Percentiles rank a stretch among this genome's conserved stretches.
These are phyloP conservation scores for Agrotis segetum DNA, from an alignment of 2,888 invertebrate species.

Conservation along the genomic window DNA sequence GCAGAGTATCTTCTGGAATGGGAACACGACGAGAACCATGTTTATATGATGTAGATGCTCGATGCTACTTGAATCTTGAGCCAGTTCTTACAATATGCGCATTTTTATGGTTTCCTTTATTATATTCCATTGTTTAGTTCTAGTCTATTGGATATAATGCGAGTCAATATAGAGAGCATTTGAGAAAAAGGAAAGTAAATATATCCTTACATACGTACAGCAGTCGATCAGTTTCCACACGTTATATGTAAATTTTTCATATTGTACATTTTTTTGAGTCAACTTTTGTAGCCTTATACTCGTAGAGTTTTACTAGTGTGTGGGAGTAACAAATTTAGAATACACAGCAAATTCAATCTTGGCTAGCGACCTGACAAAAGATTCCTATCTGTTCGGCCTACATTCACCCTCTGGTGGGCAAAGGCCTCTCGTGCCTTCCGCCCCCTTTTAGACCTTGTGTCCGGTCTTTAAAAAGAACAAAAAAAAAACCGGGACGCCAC, in stretches of 20 bases:
- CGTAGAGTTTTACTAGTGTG: constrained; percentile 3
- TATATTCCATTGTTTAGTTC: constrained; percentile 9
- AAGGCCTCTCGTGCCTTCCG: constrained; percentile 53
- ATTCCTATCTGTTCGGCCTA: constrained; percentile 55
- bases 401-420: constrained; percentile 36
- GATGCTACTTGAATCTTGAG: constrained; percentile 35
- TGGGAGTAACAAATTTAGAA: constrained; percentile 21
- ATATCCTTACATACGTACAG: neutral
- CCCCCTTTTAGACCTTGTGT: constrained; percentile 40
- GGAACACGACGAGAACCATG: constrained; percentile 56
- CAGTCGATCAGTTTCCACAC: neutral
- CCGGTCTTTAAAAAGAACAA: constrained; percentile 55
- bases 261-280: neutral
- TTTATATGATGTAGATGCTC: constrained; percentile 45
- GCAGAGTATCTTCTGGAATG: constrained; percentile 56
- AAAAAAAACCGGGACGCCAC: constrained; percentile 30
- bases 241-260: too few species aligned
- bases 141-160: neutral
- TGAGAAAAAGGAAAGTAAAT: neutral
- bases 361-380: constrained; percentile 46
- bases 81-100: constrained; percentile 22
- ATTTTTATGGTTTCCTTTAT: constrained; percentile 39
- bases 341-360: constrained; percentile 41
- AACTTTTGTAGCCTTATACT: neutral
- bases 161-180: neutral